Conservation (phyloP, 1,140 invertebrate genomes). For the Panagrolaimus sp. region DNA sequence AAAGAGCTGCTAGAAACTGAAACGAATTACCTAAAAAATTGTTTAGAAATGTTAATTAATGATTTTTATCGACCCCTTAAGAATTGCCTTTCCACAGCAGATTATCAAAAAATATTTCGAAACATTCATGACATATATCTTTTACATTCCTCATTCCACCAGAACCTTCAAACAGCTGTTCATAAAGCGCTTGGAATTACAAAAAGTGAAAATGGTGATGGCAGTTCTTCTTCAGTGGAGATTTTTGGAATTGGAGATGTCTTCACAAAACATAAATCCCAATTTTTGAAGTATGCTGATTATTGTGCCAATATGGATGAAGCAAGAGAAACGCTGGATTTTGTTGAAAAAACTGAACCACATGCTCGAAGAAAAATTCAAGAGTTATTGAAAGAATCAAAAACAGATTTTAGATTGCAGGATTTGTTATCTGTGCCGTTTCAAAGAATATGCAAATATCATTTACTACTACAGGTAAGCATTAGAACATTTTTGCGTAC, state of each 20-base stretch:
- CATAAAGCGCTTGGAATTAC: neutral
- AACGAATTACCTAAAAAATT: slow-evolving; percentile 8
- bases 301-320: slow-evolving; percentile 3
- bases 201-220: neutral
- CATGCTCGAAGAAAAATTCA: neutral
- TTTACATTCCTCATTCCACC: neutral
- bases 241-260: neutral
- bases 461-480: neutral
- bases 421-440: slow-evolving; percentile 10
- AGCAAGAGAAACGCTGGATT: neutral
- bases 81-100: neutral
- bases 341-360: neutral
- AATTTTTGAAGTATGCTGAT: neutral
- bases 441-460: slow-evolving; percentile 4
- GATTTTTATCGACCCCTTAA: neutral
- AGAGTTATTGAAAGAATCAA: neutral
- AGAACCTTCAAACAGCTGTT: slow-evolving; percentile 1
- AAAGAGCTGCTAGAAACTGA: slow-evolving; percentile 1
- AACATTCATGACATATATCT: slow-evolving; percentile 6
- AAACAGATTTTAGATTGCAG: neutral
- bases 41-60: neutral
- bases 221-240: neutral
- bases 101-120: neutral
- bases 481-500: too few species aligned
- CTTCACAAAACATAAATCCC: neutral